Evolutionary conservation across 1,140 invertebrate species (phyloP).

Genomic region (Phthorimaea operculella): DNA sequence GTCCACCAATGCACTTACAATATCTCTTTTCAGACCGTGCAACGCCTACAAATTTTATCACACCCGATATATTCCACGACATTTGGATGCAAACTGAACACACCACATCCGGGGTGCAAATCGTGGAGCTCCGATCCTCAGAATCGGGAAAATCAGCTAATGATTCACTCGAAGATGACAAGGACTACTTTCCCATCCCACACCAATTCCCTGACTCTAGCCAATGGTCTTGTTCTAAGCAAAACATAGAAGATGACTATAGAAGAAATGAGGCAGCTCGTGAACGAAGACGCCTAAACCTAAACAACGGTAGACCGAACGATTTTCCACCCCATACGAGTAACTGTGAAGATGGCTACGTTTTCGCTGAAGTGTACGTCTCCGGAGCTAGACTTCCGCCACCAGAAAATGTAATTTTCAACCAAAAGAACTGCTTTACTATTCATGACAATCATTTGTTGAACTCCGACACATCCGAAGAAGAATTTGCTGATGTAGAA

Average conservation of each 20-base stretch:
- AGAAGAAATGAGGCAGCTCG: constrained; percentile 22
- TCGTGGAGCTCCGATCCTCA: constrained; percentile 36
- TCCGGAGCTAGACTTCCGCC: background rate
- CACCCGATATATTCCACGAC: no score
- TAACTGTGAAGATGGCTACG: background rate
- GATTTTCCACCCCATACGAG: background rate
- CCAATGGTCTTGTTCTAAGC: no score
- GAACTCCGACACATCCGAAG: constrained; percentile 27
- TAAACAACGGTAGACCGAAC: background rate
- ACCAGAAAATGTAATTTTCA: constrained; percentile 7
- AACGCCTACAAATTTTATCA: no score
- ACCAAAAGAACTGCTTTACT: constrained; percentile 30
- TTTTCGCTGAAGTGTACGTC: constrained; percentile 2
- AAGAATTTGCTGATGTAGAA: constrained; percentile 20
- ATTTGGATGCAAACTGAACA: constrained; percentile 18
- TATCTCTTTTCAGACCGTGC: no score
- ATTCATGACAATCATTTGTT: constrained; percentile 27
- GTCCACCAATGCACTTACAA: no score
- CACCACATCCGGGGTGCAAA: constrained; percentile 22
- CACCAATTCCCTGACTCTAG: background rate
- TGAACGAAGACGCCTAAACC: constrained; percentile 17
- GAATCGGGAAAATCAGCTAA: constrained; percentile 14
- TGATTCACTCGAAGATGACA: background rate
- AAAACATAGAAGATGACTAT: constrained; percentile 1
- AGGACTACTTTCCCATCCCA: background rate